Evolutionary conservation across 2,797 vertebrate genomes (phyloP).

Genomic region (Meriones psammophilus): DNA sequence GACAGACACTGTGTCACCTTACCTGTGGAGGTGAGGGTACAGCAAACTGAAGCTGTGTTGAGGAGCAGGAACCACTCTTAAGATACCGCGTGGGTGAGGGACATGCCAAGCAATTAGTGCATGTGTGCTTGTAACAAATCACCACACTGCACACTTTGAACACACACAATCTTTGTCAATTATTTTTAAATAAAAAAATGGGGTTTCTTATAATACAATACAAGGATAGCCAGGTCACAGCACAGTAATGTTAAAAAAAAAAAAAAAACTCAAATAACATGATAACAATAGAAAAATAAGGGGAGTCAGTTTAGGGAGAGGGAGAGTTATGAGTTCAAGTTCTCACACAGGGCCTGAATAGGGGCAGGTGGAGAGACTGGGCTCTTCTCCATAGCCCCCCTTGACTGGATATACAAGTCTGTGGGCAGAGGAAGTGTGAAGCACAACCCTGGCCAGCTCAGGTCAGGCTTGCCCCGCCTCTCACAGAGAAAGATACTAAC

Average conservation of each 20-base stretch:
- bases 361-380: fast-evolving
- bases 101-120: neutral
- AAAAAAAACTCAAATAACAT: neutral
- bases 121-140: no score
- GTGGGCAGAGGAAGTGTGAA: fast-evolving
- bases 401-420: fast-evolving
- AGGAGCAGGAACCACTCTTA: neutral
- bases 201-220: neutral
- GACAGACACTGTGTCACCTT: neutral
- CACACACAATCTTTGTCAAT: neutral
- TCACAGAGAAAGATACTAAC: neutral
- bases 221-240: neutral
- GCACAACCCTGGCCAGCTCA: fast-evolving
- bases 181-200: neutral
- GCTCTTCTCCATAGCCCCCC: fast-evolving
- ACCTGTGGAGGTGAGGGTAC: neutral
- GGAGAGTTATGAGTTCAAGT: fast-evolving
- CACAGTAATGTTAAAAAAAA: neutral
- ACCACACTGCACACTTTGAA: neutral
- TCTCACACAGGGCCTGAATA: fast-evolving
- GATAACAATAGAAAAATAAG: neutral
- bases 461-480: fast-evolving
- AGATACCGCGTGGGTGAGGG: neutral
- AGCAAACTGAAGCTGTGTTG: neutral
- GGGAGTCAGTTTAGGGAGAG: neutral